Base-by-base conservation (phyloP, 2,113 vertebrate genomes). In the Pagrus major region DNA sequence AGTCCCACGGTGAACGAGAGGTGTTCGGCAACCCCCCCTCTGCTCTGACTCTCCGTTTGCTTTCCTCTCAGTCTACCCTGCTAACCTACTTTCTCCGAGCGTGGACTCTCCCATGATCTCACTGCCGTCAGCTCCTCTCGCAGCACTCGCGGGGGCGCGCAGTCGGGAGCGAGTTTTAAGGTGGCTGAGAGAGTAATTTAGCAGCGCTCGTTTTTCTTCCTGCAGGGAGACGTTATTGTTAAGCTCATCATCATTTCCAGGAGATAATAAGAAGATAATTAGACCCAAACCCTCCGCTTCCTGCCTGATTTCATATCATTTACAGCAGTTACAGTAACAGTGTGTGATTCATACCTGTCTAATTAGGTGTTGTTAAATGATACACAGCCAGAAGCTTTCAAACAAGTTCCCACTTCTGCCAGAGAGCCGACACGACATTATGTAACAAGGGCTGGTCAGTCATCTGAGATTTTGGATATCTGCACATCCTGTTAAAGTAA, bases 81-180 rank as follows among this genome's bases (percentile, higher is more conserved):
- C 92, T 95, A 95, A 94, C 94, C 94, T 89, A 95, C 93, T 95
- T 95, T 95, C 89, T 91, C 84, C 88, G 55, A 93, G 93, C 94
- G 90, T 94, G 94, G 93, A 94, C 93, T 94, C 92, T 94, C 94
- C 94, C 94, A 95, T 95, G 95, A 95, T 95, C 93, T 91, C 93
- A 91, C 86, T 71, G 87, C 80, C 81, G 77, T 86, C 84, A 81
- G 89, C 90, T 88, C 90, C 79, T 88, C 87, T 76, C 83, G 14
- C 80, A 71, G 82, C 56, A 16, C 71, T 69, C 92, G 84, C 92
- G 93, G 89, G 91, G 9, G 68, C 93, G 91, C 92, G 90, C 93
- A 69, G 29, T 41, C 84, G 81, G 61, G 86, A 80, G 76, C 88
- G 93, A 77, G 88, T 81, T 95, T n/a, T 94, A 94, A 95, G 93